These are phyloP conservation scores for Neoitamus cyanurus DNA, from an alignment of 2,888 invertebrate species.

Conservation along the genomic window DNA sequence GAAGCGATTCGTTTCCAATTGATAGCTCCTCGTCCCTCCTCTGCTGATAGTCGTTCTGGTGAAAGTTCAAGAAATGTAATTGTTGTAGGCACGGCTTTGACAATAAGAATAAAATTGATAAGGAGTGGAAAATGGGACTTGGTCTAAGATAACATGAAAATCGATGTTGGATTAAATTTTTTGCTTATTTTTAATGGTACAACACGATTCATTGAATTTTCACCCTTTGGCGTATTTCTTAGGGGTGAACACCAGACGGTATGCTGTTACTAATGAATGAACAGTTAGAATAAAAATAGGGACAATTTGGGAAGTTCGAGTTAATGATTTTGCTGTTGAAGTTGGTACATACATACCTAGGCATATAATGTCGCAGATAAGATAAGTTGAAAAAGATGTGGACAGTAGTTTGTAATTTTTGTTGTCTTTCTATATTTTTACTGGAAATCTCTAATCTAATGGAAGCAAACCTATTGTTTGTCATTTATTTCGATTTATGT, in stretches of 20 bases:
- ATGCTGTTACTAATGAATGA: neutral
- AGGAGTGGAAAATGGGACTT: neutral
- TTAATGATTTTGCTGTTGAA: too few relatives aligned
- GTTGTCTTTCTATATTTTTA: too few relatives aligned
- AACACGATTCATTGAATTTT: neutral
- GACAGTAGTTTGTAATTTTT: too few relatives aligned
- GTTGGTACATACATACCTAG: too few relatives aligned
- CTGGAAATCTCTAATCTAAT: too few relatives aligned
- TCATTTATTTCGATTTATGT: too few relatives aligned
- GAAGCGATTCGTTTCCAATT: constrained; percentile 46
- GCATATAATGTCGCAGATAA: too few relatives aligned
- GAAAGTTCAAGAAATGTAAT: neutral
- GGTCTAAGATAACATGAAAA: neutral
- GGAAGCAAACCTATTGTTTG: too few relatives aligned
- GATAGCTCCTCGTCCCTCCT: neutral
- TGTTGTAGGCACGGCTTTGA: neutral
- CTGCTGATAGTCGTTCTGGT: neutral
- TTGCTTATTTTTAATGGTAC: neutral
- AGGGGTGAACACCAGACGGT: neutral
- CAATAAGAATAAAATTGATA: neutral
- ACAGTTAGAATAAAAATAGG: neutral
- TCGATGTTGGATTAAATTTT: neutral
- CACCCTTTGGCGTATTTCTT: neutral
- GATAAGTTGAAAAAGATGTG: too few relatives aligned
- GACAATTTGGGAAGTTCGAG: neutral